phyloP scores from a whole-genome alignment of 2,888 invertebrate genomes.

The Idaea straminata region DNA sequence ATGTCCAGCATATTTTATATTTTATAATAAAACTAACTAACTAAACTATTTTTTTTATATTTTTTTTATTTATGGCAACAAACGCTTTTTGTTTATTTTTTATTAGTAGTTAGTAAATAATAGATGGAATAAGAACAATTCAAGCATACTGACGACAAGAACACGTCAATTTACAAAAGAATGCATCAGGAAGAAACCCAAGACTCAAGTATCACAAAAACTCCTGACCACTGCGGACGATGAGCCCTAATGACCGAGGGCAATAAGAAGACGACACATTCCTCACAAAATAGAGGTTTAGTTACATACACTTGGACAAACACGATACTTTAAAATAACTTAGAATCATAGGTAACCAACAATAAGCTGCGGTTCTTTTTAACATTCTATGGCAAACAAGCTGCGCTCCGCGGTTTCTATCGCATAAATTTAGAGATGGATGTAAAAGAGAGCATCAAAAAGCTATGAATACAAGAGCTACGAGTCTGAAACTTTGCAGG shows the following conservation, averaged over 20 bases:
- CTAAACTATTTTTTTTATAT: no score
- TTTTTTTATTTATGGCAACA: no score
- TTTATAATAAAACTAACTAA: no score
- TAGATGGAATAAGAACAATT: conserved; percentile 3
- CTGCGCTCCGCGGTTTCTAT: neutral
- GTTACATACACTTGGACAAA: conserved; percentile 4
- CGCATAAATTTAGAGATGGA: no score
- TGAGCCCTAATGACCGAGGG: conserved; percentile 28
- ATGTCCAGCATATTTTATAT: no score
- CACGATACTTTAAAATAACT: neutral
- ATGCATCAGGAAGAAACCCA: conserved; percentile 26
- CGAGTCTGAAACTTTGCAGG: no score
- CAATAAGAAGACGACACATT: conserved; percentile 29
- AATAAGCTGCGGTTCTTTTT: neutral
- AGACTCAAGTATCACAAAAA: conserved; percentile 23
- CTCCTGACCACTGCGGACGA: conserved; percentile 6
- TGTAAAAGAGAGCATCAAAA: no score
- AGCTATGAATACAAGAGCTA: no score
- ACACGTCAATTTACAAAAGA: conserved; percentile 24
- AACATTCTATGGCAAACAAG: neutral
- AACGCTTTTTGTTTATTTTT: no score
- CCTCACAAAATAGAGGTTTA: conserved; percentile 22
- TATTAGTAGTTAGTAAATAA: neutral
- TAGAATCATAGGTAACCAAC: neutral
- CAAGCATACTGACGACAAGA: neutral